Evolutionary conservation across 2,113 vertebrate genomes (phyloP).

Genomic region (Dipodomys spectabilis): DNA sequence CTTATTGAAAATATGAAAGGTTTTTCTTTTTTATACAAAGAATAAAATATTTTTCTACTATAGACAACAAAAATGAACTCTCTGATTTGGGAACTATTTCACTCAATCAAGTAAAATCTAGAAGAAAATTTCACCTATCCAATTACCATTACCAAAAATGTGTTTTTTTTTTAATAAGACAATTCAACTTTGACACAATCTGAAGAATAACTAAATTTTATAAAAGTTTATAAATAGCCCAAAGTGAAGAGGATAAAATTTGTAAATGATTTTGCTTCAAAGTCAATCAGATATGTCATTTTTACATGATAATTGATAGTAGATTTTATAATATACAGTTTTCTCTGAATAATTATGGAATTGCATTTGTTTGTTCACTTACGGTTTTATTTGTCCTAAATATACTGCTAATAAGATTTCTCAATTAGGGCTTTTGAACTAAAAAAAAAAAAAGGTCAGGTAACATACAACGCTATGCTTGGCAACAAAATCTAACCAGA

Average conservation of each 20-base stretch:
- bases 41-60: constrained; percentile 13
- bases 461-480: constrained; percentile 54
- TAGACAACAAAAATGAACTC: not conserved
- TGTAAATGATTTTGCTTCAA: not conserved
- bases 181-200: not conserved
- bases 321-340: not conserved
- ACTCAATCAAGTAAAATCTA: not conserved
- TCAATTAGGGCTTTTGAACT: constrained; percentile 50
- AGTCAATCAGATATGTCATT: not conserved
- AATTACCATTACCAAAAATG: not conserved
- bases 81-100: not conserved
- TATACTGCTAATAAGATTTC: constrained; percentile 57
- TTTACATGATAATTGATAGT: constrained; percentile 15
- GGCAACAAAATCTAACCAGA: constrained; percentile 67
- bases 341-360: not conserved
- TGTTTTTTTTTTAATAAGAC: constrained; percentile 31
- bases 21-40: constrained; percentile 27
- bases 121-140: not conserved
- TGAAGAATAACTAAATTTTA: constrained; percentile 28
- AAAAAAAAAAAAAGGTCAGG: constrained; percentile 52
- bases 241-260: constrained; percentile 26
- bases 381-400: constrained; percentile 60
- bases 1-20: constrained; percentile 10
- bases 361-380: not conserved
- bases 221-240: constrained; percentile 6